Conservation (phyloP, 2,797 vertebrate genomes). For the Pelodytes ibericus region DNA sequence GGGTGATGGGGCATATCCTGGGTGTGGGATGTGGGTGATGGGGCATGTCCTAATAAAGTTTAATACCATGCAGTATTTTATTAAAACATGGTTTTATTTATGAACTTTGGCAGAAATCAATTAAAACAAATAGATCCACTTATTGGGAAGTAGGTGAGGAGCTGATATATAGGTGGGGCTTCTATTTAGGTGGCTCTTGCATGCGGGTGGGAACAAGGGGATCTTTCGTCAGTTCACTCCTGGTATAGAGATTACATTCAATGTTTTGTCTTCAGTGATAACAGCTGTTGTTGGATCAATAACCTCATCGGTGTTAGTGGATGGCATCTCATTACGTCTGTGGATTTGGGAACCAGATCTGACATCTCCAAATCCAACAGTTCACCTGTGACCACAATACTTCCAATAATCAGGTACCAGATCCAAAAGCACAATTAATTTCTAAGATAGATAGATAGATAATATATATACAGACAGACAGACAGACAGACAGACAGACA, state of each 20-base stretch:
- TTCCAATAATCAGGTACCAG: conserved; percentile 38
- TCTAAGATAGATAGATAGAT: too few relatives aligned
- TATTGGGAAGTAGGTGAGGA: neutral
- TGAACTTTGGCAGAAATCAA: neutral
- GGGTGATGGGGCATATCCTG: too few relatives aligned
- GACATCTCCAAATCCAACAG: conserved; percentile 33
- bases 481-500: too few relatives aligned
- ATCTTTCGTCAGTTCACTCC: neutral
- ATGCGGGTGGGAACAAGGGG: too few relatives aligned
- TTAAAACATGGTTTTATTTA: too few relatives aligned
- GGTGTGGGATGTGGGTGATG: neutral
- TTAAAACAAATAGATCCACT: neutral
- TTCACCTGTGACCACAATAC: conserved; percentile 42
- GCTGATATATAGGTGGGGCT: too few relatives aligned
- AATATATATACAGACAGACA: too few relatives aligned
- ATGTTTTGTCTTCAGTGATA: conserved; percentile 25
- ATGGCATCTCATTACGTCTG: conserved; percentile 20
- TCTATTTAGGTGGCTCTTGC: too few relatives aligned
- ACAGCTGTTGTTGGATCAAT: conserved; percentile 37
- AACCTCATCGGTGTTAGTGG: neutral
- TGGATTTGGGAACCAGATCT: conserved; percentile 50
- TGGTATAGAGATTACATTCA: neutral
- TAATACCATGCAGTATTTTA: too few relatives aligned
- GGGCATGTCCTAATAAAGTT: neutral
- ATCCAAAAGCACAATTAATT: neutral